phyloP scores from a whole-genome alignment of 2,888 invertebrate genomes.

The Hedya salicella region DNA sequence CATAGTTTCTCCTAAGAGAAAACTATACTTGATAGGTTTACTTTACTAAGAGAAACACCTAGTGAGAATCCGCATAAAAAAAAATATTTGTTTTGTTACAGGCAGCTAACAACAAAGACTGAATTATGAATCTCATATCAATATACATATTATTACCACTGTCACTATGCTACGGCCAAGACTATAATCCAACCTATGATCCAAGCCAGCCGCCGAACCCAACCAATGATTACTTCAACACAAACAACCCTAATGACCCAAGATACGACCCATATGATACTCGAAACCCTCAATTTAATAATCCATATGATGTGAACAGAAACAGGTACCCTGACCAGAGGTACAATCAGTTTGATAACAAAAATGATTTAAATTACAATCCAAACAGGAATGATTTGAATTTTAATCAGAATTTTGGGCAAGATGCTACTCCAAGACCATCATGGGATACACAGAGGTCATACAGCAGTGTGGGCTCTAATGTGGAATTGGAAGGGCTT shows the following conservation, averaged over 20 bases:
- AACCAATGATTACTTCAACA: constrained; percentile 68
- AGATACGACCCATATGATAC: constrained; percentile 74
- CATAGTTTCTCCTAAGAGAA: too few species aligned
- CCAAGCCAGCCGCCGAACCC: constrained; percentile 66
- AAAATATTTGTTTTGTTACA: constrained; percentile 54
- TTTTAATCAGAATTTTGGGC: constrained; percentile 46
- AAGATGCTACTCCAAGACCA: constrained; percentile 65
- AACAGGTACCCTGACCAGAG: constrained; percentile 47
- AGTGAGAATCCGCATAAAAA: not conserved
- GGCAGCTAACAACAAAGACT: constrained; percentile 66
- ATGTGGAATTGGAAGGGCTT: constrained; percentile 77
- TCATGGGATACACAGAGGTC: constrained; percentile 67
- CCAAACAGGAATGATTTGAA: constrained; percentile 53
- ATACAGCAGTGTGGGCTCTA: constrained; percentile 61
- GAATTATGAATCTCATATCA: constrained; percentile 75
- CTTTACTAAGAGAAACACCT: too few species aligned
- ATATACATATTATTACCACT: constrained; percentile 57
- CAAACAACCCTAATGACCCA: constrained; percentile 55
- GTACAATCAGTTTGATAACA: constrained; percentile 61
- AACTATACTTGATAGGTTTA: too few species aligned
- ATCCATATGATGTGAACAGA: constrained; percentile 42
- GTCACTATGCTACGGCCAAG: constrained; percentile 68
- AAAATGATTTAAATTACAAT: constrained; percentile 53
- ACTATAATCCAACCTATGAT: constrained; percentile 73
- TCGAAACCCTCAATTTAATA: constrained; percentile 36